Evolutionary conservation across 2,888 invertebrate species (phyloP), one percentile per base, ranked within the genome.

Genomic region (Leucozona laternaria): DNA sequence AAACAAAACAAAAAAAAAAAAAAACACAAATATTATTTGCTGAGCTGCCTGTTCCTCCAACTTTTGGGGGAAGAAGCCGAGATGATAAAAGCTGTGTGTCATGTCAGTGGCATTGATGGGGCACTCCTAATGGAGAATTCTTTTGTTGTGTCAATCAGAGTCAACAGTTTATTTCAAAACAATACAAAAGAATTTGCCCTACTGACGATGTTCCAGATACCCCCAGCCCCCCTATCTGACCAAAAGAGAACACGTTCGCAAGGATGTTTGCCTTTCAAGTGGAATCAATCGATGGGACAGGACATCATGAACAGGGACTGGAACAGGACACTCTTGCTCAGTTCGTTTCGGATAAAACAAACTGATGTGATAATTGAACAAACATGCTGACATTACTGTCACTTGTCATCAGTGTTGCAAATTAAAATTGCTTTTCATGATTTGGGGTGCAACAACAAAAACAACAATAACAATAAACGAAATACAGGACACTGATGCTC

Each of bases 141-240:
- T 82, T 70, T 83, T 83, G 68, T 79, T 60, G 40, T 83, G 79
- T 79, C 83, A 83, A 79, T 83, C 83, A 83, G 62, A 73, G 83
- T 79, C 83, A 83, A 83, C 79, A 57, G 68, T 79, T 73, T 83
- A 82, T 78, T 82, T 72, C 50, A 50, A 77, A 72, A 82, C 78
- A 82, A 48, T 48, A 73, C 45, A 37, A 73, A 72, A 77, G 71
- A 71, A 71, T 82, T 81, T 57, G 48, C 77, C 66, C 34, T 7
- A 53, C 28, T 34, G 37, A 34, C 45, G 57, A 66, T 68, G 28
- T 66, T 2, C 28, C 22, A 40, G 1, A 15, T 13, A 20, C 15
- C 13, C 58, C 8, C 34, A 48, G 8, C 13, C 58, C 8, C 34
- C 40, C 62, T 15, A 31, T 60, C 43, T 25, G 37, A 72, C 58